These are phyloP conservation scores for Pyralis farinalis DNA, from an alignment of 2,888 invertebrate species.

Conservation along the genomic window DNA sequence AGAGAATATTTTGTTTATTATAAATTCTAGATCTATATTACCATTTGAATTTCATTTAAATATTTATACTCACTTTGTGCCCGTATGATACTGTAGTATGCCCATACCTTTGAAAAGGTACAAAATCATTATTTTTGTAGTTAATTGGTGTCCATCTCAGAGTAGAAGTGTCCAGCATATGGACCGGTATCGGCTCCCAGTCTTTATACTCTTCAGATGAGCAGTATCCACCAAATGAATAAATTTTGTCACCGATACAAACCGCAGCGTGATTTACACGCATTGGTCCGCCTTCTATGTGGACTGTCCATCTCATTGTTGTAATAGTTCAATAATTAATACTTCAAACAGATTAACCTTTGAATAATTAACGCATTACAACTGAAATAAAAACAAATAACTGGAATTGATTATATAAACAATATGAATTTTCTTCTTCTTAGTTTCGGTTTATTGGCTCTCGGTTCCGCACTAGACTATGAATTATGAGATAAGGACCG, in stretches of 20 bases:
- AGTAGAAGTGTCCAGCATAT: slow-evolving; percentile 89
- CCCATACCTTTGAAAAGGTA: slow-evolving; percentile 93
- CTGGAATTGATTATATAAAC: too few species aligned
- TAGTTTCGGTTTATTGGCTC: too few species aligned
- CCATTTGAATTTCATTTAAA: neutral
- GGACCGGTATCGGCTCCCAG: slow-evolving; percentile 91
- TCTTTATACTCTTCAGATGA: slow-evolving; percentile 90
- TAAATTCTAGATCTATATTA: too few species aligned
- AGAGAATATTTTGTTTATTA: neutral
- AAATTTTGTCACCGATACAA: slow-evolving; percentile 88
- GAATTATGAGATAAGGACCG: too few species aligned
- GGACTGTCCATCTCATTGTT: slow-evolving; percentile 90
- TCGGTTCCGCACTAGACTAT: too few species aligned
- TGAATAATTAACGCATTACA: too few species aligned
- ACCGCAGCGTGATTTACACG: slow-evolving; percentile 96
- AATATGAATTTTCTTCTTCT: too few species aligned
- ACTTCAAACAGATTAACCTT: too few species aligned
- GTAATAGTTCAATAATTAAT: too few species aligned
- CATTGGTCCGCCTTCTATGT: slow-evolving; percentile 93
- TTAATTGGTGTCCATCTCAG: slow-evolving; percentile 81
- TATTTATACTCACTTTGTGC: slow-evolving; percentile 73
- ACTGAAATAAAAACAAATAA: too few species aligned
- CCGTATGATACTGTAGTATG: slow-evolving; percentile 93
- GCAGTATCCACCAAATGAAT: slow-evolving; percentile 96
- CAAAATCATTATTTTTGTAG: slow-evolving; percentile 72